Conservation (phyloP, 2,113 vertebrate species). For the Sinocyclocheilus rhinocerous region DNA sequence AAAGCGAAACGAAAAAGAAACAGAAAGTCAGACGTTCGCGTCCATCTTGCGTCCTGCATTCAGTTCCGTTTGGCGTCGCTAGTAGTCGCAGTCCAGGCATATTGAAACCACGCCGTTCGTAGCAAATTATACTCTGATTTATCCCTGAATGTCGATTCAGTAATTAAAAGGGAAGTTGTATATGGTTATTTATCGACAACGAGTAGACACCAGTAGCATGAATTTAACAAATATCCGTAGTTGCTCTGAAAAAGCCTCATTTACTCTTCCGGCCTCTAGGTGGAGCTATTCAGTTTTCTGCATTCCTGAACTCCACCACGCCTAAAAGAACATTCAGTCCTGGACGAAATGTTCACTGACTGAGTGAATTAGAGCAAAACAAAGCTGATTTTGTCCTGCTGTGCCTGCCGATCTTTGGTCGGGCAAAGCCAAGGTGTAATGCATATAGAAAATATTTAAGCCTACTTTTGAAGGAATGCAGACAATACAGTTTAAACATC, state of each 20-base stretch:
- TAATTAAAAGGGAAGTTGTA: not conserved
- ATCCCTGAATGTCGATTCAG: not conserved
- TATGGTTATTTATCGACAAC: not conserved
- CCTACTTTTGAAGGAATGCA: not conserved
- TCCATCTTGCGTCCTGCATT: conserved; percentile 55
- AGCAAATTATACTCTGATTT: not conserved
- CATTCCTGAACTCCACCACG: not conserved
- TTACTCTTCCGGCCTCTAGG: not conserved
- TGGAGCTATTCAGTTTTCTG: not conserved
- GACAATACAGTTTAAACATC: too few species aligned
- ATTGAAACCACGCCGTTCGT: not conserved
- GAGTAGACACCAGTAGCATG: not conserved
- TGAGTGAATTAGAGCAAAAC: not conserved
- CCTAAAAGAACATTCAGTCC: not conserved
- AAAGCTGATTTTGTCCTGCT: not conserved
- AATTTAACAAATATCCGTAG: not conserved
- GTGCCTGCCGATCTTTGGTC: not conserved
- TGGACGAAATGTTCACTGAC: not conserved
- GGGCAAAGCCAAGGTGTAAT: not conserved
- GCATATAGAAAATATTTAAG: not conserved
- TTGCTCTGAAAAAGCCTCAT: not conserved
- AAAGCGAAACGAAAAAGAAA: conserved; percentile 59
- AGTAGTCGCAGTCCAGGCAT: not conserved
- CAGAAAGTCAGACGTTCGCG: conserved; percentile 58
- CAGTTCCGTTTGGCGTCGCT: conserved; percentile 32